Conservation (phyloP, 1,140 invertebrate genomes). For the Tetragnatha versicolor region DNA sequence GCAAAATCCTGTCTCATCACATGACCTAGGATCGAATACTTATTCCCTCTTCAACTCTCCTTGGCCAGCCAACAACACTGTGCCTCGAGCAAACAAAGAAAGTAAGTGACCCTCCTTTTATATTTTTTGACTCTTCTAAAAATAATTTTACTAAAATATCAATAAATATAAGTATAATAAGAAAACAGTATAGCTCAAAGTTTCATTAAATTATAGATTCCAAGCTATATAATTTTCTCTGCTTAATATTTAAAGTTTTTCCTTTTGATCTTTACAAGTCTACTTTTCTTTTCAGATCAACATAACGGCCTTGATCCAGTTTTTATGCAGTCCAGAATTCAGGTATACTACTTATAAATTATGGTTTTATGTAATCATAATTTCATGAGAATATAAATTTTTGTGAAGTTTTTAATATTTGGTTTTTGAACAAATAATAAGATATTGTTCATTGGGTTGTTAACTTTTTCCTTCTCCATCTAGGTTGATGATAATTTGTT, state of each 20-base stretch:
- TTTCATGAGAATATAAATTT: too few species aligned
- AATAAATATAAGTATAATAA: neutral
- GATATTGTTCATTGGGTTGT: too few species aligned
- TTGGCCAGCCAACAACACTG: slow-evolving; percentile 61
- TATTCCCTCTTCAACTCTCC: slow-evolving; percentile 75
- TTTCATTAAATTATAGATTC: neutral
- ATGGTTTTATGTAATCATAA: too few species aligned
- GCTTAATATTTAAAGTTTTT: neutral
- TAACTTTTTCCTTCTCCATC: too few species aligned
- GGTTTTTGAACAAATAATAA: too few species aligned
- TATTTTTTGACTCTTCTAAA: neutral
- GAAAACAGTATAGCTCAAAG: neutral
- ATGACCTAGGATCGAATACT: slow-evolving; percentile 66
- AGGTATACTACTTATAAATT: slow-evolving; percentile 46
- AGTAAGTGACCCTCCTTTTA: slow-evolving; percentile 58
- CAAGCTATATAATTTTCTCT: neutral
- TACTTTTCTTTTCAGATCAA: slow-evolving; percentile 5
- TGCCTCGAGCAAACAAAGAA: slow-evolving; percentile 61
- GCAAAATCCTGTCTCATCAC: slow-evolving; percentile 19
- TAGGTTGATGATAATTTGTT: too few species aligned
- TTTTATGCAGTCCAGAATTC: slow-evolving; percentile 55
- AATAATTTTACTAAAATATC: neutral
- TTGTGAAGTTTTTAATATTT: too few species aligned
- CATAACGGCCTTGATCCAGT: slow-evolving; percentile 41
- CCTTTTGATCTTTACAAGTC: too few species aligned